Evolutionary conservation across 2,888 invertebrate genomes (phyloP).

Genomic region (Perdita meconis): DNA sequence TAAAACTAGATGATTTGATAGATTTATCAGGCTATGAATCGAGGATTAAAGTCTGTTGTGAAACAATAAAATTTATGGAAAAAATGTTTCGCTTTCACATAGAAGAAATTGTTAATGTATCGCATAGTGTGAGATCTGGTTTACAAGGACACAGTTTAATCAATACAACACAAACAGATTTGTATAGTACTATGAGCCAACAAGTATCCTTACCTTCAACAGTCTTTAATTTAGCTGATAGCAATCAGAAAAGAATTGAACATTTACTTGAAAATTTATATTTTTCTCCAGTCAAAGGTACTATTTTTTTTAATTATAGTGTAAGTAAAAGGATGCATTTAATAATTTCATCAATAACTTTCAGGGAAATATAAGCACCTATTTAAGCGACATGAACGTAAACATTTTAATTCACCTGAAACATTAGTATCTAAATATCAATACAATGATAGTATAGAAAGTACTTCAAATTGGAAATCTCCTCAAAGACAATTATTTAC

Average conservation of each 20-base stretch:
- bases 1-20: not conserved
- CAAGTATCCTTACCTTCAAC: conserved; percentile 15
- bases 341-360: conserved; percentile 13
- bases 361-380: conserved; percentile 50
- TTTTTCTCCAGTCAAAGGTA: conserved; percentile 45
- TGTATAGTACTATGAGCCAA: not conserved
- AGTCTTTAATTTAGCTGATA: conserved; percentile 7
- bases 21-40: conserved; percentile 26
- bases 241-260: conserved; percentile 2
- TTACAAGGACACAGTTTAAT: conserved; percentile 2
- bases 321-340: not conserved
- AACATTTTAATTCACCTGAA: not conserved
- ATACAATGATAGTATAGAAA: conserved; percentile 4
- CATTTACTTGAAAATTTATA: conserved; percentile 12
- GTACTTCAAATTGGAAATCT: conserved; percentile 15
- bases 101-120: not conserved
- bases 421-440: not conserved
- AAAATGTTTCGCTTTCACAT: not conserved
- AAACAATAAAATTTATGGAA: conserved; percentile 18
- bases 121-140: not conserved
- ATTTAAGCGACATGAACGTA: conserved; percentile 36
- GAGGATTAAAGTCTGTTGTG: conserved; percentile 8
- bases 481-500: conserved; percentile 16
- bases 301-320: not conserved
- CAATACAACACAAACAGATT: not conserved